Percentiles rank a stretch among this genome's conserved stretches.
Evolutionary conservation across 2,888 invertebrate genomes (phyloP).

Genomic region (Zygaena filipendulae): DNA sequence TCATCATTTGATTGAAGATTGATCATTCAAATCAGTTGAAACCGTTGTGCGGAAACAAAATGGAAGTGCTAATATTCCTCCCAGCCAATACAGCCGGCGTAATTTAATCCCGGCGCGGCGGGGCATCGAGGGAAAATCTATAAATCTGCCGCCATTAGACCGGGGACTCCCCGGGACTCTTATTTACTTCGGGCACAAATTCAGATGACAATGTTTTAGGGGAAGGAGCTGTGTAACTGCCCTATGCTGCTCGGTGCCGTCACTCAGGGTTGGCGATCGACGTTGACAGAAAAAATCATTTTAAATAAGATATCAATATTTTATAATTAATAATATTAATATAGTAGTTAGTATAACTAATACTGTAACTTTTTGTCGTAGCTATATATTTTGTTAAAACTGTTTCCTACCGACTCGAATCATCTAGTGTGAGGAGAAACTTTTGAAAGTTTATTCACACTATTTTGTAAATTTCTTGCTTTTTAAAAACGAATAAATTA

Average conservation of each 20-base stretch:
- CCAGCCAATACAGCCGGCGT: slow-evolving; percentile 61
- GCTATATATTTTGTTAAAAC: too few relatives aligned
- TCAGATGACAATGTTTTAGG: slow-evolving; percentile 70
- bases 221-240: slow-evolving; percentile 62
- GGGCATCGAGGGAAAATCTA: slow-evolving; percentile 65
- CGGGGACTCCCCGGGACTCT: slow-evolving; percentile 61
- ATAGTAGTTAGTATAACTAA: neutral
- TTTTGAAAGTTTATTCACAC: too few relatives aligned
- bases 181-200: slow-evolving; percentile 68
- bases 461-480: too few relatives aligned
- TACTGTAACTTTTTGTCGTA: neutral
- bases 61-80: slow-evolving; percentile 60
- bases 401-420: too few relatives aligned
- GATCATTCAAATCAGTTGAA: slow-evolving; percentile 45
- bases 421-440: too few relatives aligned
- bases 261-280: slow-evolving; percentile 57
- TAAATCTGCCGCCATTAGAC: slow-evolving; percentile 68
- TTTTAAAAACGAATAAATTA: too few relatives aligned
- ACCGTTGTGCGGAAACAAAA: slow-evolving; percentile 50
- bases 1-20: too few relatives aligned
- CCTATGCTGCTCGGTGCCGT: slow-evolving; percentile 29
- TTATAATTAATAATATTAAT: too few relatives aligned
- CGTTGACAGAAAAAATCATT: slow-evolving; percentile 14
- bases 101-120: slow-evolving; percentile 63
- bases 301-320: too few relatives aligned